Conservation (phyloP, 2,797 vertebrate genomes). For the Coregonus suidteri region DNA sequence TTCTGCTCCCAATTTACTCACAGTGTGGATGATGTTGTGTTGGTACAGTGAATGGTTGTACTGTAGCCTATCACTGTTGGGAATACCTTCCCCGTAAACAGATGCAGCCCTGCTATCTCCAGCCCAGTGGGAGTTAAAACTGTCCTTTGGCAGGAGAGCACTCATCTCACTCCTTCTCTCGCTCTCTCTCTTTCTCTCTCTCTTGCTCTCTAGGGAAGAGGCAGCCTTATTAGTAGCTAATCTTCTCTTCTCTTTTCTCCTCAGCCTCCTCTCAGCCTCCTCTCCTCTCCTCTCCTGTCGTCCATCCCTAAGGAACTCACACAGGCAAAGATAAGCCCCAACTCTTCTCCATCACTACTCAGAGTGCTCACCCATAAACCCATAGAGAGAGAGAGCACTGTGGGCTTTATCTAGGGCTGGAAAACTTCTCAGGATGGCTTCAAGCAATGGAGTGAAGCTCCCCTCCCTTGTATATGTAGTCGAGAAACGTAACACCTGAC, state of each 20-base stretch:
- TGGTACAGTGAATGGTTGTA: not conserved
- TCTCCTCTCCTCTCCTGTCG: not conserved
- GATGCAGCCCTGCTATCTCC: not conserved
- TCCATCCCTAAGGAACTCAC: slow-evolving; percentile 5
- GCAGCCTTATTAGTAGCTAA: not conserved
- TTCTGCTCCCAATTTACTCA: slow-evolving; percentile 42
- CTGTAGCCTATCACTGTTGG: not conserved
- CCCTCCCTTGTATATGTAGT: not conserved
- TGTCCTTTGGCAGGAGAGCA: not conserved
- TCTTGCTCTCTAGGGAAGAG: not conserved
- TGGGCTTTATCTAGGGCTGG: not conserved
- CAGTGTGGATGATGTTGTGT: slow-evolving; percentile 28
- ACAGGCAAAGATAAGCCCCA: slow-evolving; percentile 9
- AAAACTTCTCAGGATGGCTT: not conserved
- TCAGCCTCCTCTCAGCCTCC: not conserved
- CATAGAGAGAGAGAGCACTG: not conserved
- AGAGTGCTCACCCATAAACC: not conserved
- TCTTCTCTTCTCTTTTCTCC: not conserved
- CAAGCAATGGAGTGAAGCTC: not conserved
- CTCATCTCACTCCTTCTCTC: not conserved
- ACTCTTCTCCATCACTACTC: not conserved
- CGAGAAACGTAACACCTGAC: not conserved
- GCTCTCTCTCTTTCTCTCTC: not conserved
- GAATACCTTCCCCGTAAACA: not conserved
- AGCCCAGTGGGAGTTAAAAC: slow-evolving; percentile 4